phyloP scores from a whole-genome alignment of 2,113 vertebrate genomes.

The Ascaphus truei region DNA sequence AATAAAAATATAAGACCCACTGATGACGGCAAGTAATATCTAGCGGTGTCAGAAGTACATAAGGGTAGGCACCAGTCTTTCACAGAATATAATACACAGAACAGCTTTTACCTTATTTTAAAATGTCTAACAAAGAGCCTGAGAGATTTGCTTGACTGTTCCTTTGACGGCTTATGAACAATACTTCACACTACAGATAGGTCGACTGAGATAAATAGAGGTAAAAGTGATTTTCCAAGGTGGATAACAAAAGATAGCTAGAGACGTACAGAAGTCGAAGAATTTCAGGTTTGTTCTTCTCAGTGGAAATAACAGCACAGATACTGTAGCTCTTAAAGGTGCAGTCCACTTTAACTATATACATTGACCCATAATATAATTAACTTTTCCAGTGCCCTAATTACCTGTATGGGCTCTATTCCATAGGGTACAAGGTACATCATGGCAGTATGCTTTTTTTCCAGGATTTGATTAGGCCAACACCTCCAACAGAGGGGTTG shows the following conservation, averaged over 20 bases:
- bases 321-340: background rate
- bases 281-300: background rate
- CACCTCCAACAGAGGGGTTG: too few species aligned
- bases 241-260: constrained; percentile 12
- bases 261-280: background rate
- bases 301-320: background rate
- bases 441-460: too few species aligned
- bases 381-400: too few species aligned
- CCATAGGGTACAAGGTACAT: too few species aligned
- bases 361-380: too few species aligned
- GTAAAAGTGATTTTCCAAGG: constrained; percentile 13
- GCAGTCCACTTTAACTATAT: too few species aligned
- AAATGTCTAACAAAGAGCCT: constrained; percentile 2
- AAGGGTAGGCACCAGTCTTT: constrained; percentile 6
- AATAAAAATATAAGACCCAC: background rate
- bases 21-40: background rate
- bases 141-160: constrained; percentile 16
- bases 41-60: background rate
- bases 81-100: constrained; percentile 10
- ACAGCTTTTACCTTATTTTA: constrained; percentile 18
- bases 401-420: too few species aligned
- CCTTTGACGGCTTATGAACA: constrained; percentile 22
- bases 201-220: constrained; percentile 2
- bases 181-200: constrained; percentile 22
- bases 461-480: too few species aligned